Percentiles rank a stretch among this genome's conserved stretches.
phyloP scores from a whole-genome alignment of 2,797 vertebrate genomes.

The Fistularia commersonii region DNA sequence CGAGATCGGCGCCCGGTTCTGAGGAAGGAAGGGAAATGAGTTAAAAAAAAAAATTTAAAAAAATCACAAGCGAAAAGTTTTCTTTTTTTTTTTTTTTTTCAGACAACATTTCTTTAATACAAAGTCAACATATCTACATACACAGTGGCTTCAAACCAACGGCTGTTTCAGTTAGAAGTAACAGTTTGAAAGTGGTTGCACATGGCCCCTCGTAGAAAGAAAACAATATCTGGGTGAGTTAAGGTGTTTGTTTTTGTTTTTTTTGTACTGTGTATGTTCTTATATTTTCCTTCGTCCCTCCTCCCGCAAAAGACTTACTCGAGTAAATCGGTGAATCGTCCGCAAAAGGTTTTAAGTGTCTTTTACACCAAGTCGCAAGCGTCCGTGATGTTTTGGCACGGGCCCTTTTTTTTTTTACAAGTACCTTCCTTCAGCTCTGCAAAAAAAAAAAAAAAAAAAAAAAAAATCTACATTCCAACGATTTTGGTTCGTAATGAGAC shows the following conservation, averaged over 20 bases:
- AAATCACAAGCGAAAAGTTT: constrained; percentile 19
- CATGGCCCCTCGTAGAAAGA: constrained; percentile 87
- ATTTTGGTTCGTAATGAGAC: constrained; percentile 54
- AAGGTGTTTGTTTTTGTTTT: constrained; percentile 57
- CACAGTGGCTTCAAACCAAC: constrained; percentile 93
- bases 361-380: constrained; percentile 38
- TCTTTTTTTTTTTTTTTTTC: constrained; percentile 51
- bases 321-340: too few relatives aligned
- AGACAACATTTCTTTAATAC: constrained; percentile 99
- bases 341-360: constrained; percentile 34
- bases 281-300: constrained; percentile 39
- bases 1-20: background rate
- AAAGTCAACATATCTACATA: constrained; percentile 99
- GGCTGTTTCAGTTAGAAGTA: constrained; percentile 88
- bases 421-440: constrained; percentile 23
- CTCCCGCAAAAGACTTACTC: background rate
- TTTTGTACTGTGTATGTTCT: constrained; percentile 31
- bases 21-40: background rate
- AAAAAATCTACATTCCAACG: constrained; percentile 32
- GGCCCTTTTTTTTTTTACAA: too few relatives aligned
- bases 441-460: constrained; percentile 38
- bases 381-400: background rate
- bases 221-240: constrained; percentile 69
- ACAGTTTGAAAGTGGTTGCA: constrained; percentile 89
- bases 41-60: constrained; percentile 2